Evolutionary conservation across 2,113 vertebrate genomes (phyloP), one percentile per base, ranked within the genome.

Genomic region (Tachycineta bicolor): DNA sequence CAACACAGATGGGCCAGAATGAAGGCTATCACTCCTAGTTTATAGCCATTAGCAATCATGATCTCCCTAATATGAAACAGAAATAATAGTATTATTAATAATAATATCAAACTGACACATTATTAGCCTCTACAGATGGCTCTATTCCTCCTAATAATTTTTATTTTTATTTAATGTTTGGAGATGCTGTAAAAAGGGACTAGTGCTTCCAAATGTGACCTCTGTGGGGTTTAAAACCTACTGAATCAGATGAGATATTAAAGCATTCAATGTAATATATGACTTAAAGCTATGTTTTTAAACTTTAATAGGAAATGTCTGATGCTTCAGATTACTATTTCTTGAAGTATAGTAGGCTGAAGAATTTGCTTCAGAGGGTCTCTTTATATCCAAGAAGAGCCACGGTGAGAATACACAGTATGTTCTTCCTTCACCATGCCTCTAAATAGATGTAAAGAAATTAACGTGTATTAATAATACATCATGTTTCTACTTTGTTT

Each of bases 151-250:
- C 69, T 88, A 97, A 96, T 98, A 97, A 97, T 97, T 98, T 97
- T 98, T 98, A 98, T 98, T 98, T 98, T 97, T 98, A 97, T 98
- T 98, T 98, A 98, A 98, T 98, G 95, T 98, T 98, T 98, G 95
- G 96, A 93, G 93, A 97, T 97, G 97, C 94, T 98, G 93, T 98
- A 97, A 98, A 98, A 98, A 97, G 97, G 97, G 98, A 91, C 96
- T 91, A 84, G 95, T 98, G 95, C 96, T 97, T 97, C 96, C 92
- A 97, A 98, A 98, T 98, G 97, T 98, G 98, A 98, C 97, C 98
- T 98, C 97, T 96, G 97, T 98, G 97, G 97, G 97, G 97, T 96
- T 98, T 98, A 98, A 98, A 98, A 97, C 88, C 92, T 97, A 97
- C 96, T 97, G 98, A 98, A 97, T 98, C 97, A 97, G 96, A 98